Percentiles rank a stretch among this genome's conserved stretches.
These are phyloP conservation scores for Lemur catta DNA, from an alignment of 2,797 vertebrate genomes.

Conservation along the genomic window DNA sequence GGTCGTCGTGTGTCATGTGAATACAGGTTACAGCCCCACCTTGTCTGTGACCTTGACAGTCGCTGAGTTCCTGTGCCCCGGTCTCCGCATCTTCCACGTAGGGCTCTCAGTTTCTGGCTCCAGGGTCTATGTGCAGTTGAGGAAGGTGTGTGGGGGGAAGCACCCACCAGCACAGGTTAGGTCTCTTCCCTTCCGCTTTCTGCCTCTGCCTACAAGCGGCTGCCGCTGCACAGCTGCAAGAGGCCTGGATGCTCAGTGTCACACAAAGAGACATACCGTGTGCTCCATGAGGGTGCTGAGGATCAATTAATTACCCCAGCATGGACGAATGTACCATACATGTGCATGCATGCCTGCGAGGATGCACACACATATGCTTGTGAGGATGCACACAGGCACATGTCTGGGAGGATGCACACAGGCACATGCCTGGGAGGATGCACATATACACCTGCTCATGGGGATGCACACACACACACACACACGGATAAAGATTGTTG, in stretches of 20 bases:
- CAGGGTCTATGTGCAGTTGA: not conserved
- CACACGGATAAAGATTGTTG: too few relatives aligned
- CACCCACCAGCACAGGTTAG: rapidly evolving
- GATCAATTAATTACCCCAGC: not conserved
- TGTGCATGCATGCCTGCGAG: not conserved
- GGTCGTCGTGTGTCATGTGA: not conserved
- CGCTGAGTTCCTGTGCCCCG: not conserved
- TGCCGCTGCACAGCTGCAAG: not conserved
- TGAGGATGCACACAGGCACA: not conserved
- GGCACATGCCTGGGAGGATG: not conserved
- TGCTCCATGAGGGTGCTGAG: too few relatives aligned
- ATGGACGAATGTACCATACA: rapidly evolving
- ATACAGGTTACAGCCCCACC: too few relatives aligned
- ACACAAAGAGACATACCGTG: not conserved
- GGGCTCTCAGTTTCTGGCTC: too few relatives aligned
- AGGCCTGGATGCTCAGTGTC: not conserved
- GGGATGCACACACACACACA: not conserved
- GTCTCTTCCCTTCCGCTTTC: not conserved
- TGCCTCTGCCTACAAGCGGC: not conserved
- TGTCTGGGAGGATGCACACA: not conserved
- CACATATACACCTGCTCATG: rapidly evolving
- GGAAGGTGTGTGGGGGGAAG: rapidly evolving
- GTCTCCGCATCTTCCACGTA: not conserved
- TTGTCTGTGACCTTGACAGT: not conserved
- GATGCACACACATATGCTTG: rapidly evolving